These are phyloP conservation scores for Poicephalus gulielmi DNA, from an alignment of 2,113 vertebrate genomes.

Conservation along the genomic window DNA sequence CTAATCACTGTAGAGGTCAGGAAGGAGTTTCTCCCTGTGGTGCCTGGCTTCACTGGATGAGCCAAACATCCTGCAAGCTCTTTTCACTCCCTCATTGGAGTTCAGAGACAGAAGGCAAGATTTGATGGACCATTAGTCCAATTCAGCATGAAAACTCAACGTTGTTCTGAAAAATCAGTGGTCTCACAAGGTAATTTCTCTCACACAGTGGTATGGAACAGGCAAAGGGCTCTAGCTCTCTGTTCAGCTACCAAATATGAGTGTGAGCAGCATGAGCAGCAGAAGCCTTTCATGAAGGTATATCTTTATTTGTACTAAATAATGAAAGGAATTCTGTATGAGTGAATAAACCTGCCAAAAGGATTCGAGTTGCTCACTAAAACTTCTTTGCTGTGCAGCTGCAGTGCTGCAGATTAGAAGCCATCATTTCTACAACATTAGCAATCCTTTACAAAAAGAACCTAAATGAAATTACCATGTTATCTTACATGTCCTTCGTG, in stretches of 20 bases:
- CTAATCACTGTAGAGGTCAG: not conserved
- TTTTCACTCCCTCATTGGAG: not conserved
- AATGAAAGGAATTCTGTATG: constrained; percentile 50
- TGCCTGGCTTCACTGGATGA: not conserved
- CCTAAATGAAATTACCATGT: not conserved
- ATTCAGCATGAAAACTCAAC: not conserved
- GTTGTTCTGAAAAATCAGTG: not conserved
- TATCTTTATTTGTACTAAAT: constrained; percentile 48
- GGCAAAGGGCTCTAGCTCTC: not conserved
- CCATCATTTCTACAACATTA: not conserved
- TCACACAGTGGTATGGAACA: not conserved
- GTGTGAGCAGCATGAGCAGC: constrained; percentile 7
- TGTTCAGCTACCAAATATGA: constrained; percentile 18
- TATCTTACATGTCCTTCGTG: not conserved
- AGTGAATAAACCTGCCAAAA: constrained; percentile 38
- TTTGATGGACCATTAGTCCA: not conserved
- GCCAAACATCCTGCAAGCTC: not conserved
- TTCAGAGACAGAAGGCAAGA: not conserved
- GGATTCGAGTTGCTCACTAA: constrained; percentile 15
- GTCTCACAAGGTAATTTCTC: not conserved
- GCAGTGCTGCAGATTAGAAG: not conserved
- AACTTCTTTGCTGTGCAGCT: not conserved
- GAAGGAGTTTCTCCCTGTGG: not conserved
- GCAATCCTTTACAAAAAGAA: not conserved
- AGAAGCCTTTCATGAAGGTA: not conserved